Percentiles rank a stretch among this genome's conserved stretches.
phyloP scores from a whole-genome alignment of 2,797 vertebrate species.

The Sternarchorhynchus goeldii region DNA sequence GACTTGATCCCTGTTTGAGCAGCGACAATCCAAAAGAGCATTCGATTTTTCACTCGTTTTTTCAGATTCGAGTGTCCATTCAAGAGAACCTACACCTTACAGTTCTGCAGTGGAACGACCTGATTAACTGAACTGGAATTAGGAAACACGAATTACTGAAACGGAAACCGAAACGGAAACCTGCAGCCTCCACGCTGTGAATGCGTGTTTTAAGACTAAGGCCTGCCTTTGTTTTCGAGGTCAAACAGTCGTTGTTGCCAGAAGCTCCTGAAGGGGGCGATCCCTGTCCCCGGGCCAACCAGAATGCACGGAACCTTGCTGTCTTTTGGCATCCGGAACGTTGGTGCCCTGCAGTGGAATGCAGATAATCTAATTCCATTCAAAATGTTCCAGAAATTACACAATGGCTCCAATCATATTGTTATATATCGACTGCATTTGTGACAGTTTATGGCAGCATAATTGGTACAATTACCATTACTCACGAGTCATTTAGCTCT shows the following conservation, averaged over 20 bases:
- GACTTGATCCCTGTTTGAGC: slow-evolving; percentile 81
- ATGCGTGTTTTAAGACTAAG: background rate
- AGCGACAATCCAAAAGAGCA: slow-evolving; percentile 17
- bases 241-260: slow-evolving; percentile 95
- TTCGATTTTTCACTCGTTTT: background rate
- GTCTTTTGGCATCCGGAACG: slow-evolving; percentile 92
- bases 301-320: slow-evolving; percentile 92
- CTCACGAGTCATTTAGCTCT: too few species aligned
- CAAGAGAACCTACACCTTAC: background rate
- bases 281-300: slow-evolving; percentile 93
- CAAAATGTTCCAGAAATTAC: background rate
- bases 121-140: too few species aligned
- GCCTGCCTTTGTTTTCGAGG: slow-evolving; percentile 85
- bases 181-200: background rate
- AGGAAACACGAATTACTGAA: too few species aligned
- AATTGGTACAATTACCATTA: background rate
- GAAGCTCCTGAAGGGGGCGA: slow-evolving; percentile 97
- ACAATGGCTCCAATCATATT: too few species aligned
- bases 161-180: too few species aligned
- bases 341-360: slow-evolving; percentile 78
- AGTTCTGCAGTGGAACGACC: too few species aligned
- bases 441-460: background rate
- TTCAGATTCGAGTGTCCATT: background rate
- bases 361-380: background rate
- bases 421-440: too few species aligned